Conservation (phyloP, 1,140 invertebrate genomes). For the Drosophila grimshawi region DNA sequence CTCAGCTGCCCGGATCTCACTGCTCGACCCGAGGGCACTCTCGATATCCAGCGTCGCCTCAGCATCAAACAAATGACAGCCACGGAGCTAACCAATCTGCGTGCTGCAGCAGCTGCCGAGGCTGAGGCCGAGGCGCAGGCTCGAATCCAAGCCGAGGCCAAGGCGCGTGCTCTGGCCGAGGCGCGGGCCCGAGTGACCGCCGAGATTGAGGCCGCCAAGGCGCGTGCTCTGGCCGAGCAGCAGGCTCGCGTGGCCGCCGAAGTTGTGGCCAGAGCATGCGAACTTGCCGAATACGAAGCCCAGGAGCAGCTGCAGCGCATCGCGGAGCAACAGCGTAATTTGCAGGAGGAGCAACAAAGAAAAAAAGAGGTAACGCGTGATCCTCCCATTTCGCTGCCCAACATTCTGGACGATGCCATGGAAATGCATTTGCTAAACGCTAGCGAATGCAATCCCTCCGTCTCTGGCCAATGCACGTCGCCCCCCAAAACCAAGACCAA, state of each 20-base stretch:
- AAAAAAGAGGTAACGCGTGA: slow-evolving; percentile 35
- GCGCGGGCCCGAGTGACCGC: slow-evolving; percentile 45
- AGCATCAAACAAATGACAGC: slow-evolving; percentile 83
- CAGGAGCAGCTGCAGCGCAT: slow-evolving; percentile 16
- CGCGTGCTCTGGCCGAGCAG: slow-evolving; percentile 38
- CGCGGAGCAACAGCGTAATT: neutral
- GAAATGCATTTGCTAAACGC: slow-evolving; percentile 55
- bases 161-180: slow-evolving; percentile 55
- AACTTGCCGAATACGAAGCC: slow-evolving; percentile 7
- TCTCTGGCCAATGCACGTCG: slow-evolving; percentile 54
- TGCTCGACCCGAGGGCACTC: slow-evolving; percentile 40
- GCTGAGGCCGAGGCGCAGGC: slow-evolving; percentile 26
- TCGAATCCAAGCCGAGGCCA: neutral
- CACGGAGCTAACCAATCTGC: slow-evolving; percentile 64
- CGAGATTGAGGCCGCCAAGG: slow-evolving; percentile 45
- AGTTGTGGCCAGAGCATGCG: slow-evolving; percentile 21
- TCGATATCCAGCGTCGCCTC: slow-evolving; percentile 66
- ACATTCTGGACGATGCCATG: slow-evolving; percentile 50
- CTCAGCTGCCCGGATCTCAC: slow-evolving; percentile 73
- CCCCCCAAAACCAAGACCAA: slow-evolving; percentile 45
- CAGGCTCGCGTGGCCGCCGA: slow-evolving; percentile 29
- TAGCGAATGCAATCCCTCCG: slow-evolving; percentile 4
- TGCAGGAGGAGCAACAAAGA: slow-evolving; percentile 17
- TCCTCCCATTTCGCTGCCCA: slow-evolving; percentile 52
- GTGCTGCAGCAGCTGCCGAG: slow-evolving; percentile 70